These are phyloP conservation scores for Drosophila colorata DNA, from an alignment of 2,888 invertebrate species.

Conservation along the genomic window DNA sequence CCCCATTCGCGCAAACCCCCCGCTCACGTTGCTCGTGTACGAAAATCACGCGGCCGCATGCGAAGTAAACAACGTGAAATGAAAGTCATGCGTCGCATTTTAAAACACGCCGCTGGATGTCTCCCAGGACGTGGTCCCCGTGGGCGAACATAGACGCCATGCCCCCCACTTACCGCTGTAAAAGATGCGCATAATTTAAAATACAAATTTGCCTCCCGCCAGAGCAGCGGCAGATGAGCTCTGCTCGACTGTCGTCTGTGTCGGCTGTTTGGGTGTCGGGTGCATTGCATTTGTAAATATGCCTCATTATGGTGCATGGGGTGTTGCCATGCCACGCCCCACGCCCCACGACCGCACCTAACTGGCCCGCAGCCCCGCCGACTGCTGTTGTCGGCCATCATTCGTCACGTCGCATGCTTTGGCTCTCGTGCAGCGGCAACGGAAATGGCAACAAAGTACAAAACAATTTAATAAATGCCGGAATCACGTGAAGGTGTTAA, in stretches of 20 bases:
- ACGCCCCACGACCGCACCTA: neutral
- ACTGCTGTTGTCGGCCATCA: conserved; percentile 31
- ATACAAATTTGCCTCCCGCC: conserved; percentile 68
- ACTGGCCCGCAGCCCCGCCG: neutral
- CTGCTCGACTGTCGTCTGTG: neutral
- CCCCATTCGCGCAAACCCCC: neutral
- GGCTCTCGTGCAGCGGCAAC: conserved; percentile 65
- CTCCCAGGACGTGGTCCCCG: conserved; percentile 49
- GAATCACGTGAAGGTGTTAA: conserved; percentile 81
- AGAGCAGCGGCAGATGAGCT: conserved; percentile 9
- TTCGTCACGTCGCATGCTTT: conserved; percentile 75
- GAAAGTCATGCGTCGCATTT: conserved; percentile 79
- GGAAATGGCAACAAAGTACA: conserved; percentile 79
- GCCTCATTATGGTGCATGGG: conserved; percentile 68
- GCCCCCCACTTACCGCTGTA: conserved; percentile 17
- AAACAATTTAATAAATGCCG: conserved; percentile 81
- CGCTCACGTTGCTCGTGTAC: conserved; percentile 35
- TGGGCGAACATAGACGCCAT: neutral
- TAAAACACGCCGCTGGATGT: conserved; percentile 57
- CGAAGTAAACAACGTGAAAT: conserved; percentile 79
- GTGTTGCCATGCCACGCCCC: neutral
- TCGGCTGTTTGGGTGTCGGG: neutral
- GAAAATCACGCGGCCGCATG: conserved; percentile 78
- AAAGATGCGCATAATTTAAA: conserved; percentile 78
- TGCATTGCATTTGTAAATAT: conserved; percentile 71